Base-by-base conservation (phyloP, 2,888 invertebrate genomes). In the Fragum whitleyi region DNA sequence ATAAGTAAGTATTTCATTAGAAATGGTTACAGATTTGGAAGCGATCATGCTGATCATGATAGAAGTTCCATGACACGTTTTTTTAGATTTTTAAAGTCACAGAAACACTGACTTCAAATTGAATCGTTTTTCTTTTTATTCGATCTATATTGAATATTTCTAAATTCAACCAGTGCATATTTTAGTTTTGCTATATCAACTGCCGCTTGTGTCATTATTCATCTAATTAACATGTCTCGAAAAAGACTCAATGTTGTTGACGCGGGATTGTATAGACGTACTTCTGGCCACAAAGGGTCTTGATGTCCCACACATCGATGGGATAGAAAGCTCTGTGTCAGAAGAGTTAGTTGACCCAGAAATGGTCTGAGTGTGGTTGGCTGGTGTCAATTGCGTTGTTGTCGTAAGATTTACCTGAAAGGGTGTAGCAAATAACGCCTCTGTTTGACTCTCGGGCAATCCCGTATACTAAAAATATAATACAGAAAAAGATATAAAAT, bases 11-110 rank as follows among this genome's bases (percentile, higher is more conserved):
- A 23, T 28, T n/a, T 67, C 67, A 7, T 67, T 21, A 26, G 39
- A 14, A 19, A 67, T 16, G 36, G 67, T 67, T 9, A 67, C 67
- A 67, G 26, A 67, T 67, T 67, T 67, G 7, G 67, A 67, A 47
- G 67, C 67, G 23, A 42, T 67, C n/a, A n/a, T n/a, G 9, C 47
- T 67, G 11, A 67, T 67, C 67, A 67, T 67, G 5, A 67, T 21
- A 26, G 67, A 36, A 23, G 36, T 67, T 42, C 47, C 67, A 42
- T 67, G 36, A 19, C 28, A 26, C 21, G 39, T 67, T 67, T 67
- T 67, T 42, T 67, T 67, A 23, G n/a, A 67, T 42, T 26, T 47
- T 47, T 9, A 67, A 21, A 42, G 67, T 42, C 16, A 67, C 67
- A 14, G 39, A 36, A 26, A 23, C 67, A 47, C 21, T 67, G 11